These are phyloP conservation scores for Aphis craccivora DNA, from an alignment of 1,140 invertebrate species.

Conservation along the genomic window DNA sequence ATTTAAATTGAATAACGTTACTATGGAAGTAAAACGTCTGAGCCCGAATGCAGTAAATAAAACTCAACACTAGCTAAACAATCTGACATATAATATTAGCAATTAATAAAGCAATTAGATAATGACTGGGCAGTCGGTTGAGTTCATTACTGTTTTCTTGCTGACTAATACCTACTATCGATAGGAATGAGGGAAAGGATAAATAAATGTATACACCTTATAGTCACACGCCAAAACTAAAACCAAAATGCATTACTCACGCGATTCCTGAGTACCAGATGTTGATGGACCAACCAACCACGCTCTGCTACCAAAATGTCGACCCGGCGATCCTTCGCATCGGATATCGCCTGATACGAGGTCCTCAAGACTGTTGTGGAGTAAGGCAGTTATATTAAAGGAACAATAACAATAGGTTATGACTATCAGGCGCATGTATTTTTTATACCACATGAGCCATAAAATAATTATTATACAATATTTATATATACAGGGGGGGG, in stretches of 20 bases:
- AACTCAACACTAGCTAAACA: background rate
- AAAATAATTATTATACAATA: no score
- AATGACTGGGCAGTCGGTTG: background rate
- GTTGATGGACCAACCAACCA: background rate
- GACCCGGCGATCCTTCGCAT: background rate
- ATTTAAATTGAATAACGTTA: background rate
- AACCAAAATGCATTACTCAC: background rate
- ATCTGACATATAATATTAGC: no score
- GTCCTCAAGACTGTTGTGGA: background rate
- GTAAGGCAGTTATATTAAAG: no score
- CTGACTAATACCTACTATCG: background rate
- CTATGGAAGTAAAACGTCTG: background rate
- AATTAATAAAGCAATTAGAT: no score
- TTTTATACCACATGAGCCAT: no score
- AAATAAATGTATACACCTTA: background rate
- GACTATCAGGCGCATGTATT: no score
- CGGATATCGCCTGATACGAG: no score
- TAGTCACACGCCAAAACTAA: background rate
- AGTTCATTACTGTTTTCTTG: background rate
- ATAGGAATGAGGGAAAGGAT: background rate
- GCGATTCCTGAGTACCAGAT: background rate
- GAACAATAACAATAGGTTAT: no score
- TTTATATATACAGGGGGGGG: no score
- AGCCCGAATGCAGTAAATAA: background rate
- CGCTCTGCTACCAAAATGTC: background rate